Evolutionary conservation across 2,888 invertebrate species (phyloP), one percentile per base, ranked within the genome.

Genomic region (Hofmannophila pseudospretella): DNA sequence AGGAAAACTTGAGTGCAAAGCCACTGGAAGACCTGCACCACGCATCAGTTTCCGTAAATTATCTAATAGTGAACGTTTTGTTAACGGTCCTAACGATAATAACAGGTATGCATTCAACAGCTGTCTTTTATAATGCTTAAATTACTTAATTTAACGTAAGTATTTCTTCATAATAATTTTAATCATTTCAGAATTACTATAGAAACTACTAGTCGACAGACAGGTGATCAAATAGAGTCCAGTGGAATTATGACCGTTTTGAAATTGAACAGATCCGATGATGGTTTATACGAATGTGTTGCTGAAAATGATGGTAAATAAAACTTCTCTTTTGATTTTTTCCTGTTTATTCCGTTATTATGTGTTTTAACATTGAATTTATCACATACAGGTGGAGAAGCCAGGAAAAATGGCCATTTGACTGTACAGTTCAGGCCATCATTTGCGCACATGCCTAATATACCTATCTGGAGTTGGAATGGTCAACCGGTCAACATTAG

Each of bases 231-330:
- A 49, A 84, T 85, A 71, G 75, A 85, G 47, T 73, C 84, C 1
- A 86, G 89, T 34, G 95, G 92, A 14, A 90, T 89, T 1, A 78
- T 97, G 41, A 90, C 89, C 22, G 93, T 97, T 51, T 68, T 87
- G 0, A 89, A 90, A 34, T 62, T 93, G 8, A 88, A 89, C 34
- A 88, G 94, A 42, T 88, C 89, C 2, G 94, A 97, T 70, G 97
- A 97, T 70, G 97, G 96, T 0, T 86, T 97, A 5, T 97, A 97
- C 68, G 94, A 94, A 63, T 97, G 97, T 66, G 89, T 94, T 33
- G 96, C 96, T 3, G 88, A 89, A 56, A 96, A 96, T 61, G 89
- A 90, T 60, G 95, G 85, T 85, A 68, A 23, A 23, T n/a, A 7
- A 8, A 3, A 7, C 19, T 37, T 23, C n/a, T 14, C 2, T 31